Percentiles rank a stretch among this genome's conserved stretches.
phyloP scores from a whole-genome alignment of 2,888 invertebrate species.

The Hirudinaria manillensis region DNA sequence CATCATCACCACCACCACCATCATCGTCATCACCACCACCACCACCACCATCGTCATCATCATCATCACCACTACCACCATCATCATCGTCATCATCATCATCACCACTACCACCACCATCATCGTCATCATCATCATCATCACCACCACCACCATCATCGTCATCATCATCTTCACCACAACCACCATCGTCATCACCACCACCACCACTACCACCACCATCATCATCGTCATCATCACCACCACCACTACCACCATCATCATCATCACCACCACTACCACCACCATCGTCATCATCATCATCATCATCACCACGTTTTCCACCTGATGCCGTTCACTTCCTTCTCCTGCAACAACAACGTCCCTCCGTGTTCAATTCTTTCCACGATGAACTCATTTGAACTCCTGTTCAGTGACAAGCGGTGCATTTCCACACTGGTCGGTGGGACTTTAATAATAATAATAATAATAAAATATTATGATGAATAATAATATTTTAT shows the following conservation, averaged over 20 bases:
- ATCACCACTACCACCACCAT: not conserved
- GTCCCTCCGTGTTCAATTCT: no score
- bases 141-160: constrained; percentile 1
- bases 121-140: constrained; percentile 2
- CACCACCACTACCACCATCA: constrained; percentile 4
- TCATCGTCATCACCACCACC: not conserved
- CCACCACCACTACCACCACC: no score
- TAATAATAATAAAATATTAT: no score
- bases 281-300: constrained; percentile 1
- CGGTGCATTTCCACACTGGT: no score
- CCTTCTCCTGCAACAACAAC: no score
- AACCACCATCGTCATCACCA: no score
- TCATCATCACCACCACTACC: not conserved
- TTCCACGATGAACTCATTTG: no score
- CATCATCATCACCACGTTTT: not conserved
- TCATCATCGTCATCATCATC: constrained; percentile 3
- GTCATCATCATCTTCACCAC: not conserved
- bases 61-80: not conserved
- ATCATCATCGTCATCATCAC: not conserved
- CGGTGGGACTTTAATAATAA: no score
- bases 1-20: constrained; percentile 4
- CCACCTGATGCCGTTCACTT: no score
- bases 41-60: not conserved
- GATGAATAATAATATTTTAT: no score
- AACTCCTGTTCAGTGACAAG: no score